phyloP scores from a whole-genome alignment of 1,140 invertebrate species.

The Anoplophora glabripennis region DNA sequence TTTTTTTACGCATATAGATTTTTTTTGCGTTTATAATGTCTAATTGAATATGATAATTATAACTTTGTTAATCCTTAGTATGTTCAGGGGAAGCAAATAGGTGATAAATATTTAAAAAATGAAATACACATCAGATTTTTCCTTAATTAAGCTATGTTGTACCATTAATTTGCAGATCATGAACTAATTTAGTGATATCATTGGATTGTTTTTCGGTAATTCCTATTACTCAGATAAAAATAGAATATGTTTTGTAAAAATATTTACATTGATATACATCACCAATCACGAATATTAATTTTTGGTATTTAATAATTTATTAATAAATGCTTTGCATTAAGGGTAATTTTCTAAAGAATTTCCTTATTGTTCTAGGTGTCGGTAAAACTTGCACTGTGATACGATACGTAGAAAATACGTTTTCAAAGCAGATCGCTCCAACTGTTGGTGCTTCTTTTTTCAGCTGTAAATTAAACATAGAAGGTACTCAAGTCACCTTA shows the following conservation, averaged over 20 bases:
- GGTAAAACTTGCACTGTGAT: conserved; percentile 84
- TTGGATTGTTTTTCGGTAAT: too few species aligned
- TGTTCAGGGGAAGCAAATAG: too few species aligned
- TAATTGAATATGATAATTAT: conserved; percentile 1
- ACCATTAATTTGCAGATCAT: too few species aligned
- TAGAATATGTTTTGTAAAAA: too few species aligned
- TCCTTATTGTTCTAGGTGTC: conserved; percentile 61
- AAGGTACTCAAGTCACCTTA: conserved; percentile 67
- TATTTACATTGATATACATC: too few species aligned
- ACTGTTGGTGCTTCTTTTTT: conserved; percentile 89
- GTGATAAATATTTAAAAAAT: too few species aligned
- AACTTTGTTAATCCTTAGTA: too few species aligned
- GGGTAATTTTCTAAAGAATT: conserved; percentile 15
- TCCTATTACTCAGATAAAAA: too few species aligned
- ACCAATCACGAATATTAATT: too few species aligned
- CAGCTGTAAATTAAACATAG: conserved; percentile 73
- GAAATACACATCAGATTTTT: too few species aligned
- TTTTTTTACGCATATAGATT: conserved; percentile 3
- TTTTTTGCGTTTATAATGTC: conserved; percentile 1
- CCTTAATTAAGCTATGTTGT: too few species aligned
- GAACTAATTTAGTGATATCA: too few species aligned
- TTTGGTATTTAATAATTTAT: neutral
- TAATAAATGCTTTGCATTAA: neutral
- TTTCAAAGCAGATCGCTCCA: conserved; percentile 69
- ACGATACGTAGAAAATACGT: conserved; percentile 74